Conservation (phyloP, 2,113 vertebrate genomes). For the Perca fluviatilis region DNA sequence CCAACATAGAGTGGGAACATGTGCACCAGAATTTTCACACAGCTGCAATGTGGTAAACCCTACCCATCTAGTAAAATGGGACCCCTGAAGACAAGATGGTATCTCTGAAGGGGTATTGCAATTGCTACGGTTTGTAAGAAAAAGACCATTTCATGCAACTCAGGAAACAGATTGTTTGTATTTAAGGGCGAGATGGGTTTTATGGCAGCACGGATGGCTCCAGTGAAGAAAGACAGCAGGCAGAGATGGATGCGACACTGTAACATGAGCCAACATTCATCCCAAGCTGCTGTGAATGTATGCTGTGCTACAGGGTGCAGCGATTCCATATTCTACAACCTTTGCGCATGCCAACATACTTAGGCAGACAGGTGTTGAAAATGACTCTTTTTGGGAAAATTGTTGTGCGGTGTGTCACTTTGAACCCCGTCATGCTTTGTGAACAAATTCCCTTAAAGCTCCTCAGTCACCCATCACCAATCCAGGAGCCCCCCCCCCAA, state of each 20-base stretch:
- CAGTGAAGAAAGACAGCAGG: constrained; percentile 32
- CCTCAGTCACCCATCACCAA: constrained; percentile 25
- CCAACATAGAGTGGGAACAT: not conserved
- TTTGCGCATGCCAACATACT: not conserved
- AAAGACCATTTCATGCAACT: not conserved
- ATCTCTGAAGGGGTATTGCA: not conserved
- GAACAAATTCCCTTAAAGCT: constrained; percentile 30
- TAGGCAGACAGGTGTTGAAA: constrained; percentile 25
- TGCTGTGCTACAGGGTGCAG: not conserved
- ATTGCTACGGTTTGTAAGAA: constrained; percentile 1
- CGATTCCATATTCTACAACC: not conserved
- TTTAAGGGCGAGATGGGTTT: constrained; percentile 11
- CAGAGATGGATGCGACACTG: constrained; percentile 47
- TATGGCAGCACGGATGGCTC: constrained; percentile 39
- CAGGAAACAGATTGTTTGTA: not conserved
- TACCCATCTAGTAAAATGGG: not conserved
- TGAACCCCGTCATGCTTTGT: constrained; percentile 12
- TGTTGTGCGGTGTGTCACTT: constrained; percentile 9
- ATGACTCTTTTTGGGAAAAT: not conserved
- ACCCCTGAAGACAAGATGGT: not conserved
- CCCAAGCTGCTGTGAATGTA: constrained; percentile 39
- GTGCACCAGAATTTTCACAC: not conserved
- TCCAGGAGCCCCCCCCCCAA: constrained; percentile 30
- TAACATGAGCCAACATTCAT: constrained; percentile 38
- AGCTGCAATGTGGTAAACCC: not conserved